These are phyloP conservation scores for Diogma glabrata DNA, from an alignment of 2,888 invertebrate species.

Conservation along the genomic window DNA sequence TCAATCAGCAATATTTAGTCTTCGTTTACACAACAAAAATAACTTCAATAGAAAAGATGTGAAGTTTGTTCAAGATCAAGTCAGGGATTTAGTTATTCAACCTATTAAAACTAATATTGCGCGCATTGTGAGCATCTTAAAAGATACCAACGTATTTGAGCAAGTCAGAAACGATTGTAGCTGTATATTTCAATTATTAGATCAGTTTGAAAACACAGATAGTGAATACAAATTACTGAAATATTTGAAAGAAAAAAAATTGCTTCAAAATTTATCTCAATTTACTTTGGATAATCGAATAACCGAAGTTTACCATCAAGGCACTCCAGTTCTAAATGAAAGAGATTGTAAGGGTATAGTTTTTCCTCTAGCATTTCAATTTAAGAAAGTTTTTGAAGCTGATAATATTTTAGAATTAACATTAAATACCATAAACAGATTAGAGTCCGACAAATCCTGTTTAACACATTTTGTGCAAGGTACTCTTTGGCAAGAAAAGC, in stretches of 20 bases:
- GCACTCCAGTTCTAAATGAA: background rate
- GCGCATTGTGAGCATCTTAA: background rate
- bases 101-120: background rate
- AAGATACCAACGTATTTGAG: background rate
- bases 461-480: conserved; percentile 3
- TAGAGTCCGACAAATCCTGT: background rate
- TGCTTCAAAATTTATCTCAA: background rate
- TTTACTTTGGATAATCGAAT: background rate
- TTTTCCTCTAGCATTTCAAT: conserved; percentile 4
- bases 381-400: background rate
- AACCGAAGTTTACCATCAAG: background rate
- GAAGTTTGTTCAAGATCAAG: background rate
- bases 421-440: background rate
- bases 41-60: conserved; percentile 1
- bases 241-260: background rate
- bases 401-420: background rate
- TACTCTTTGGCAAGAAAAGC: background rate
- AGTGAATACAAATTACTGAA: conserved; percentile 4
- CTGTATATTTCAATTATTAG: background rate
- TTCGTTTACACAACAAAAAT: background rate
- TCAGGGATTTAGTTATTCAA: background rate
- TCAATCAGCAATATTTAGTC: background rate
- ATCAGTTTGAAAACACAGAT: background rate
- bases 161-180: background rate
- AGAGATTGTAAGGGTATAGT: background rate